Evolutionary conservation across 2,797 vertebrate genomes (phyloP), one percentile per base, ranked within the genome.

Genomic region (Paguma larvata): DNA sequence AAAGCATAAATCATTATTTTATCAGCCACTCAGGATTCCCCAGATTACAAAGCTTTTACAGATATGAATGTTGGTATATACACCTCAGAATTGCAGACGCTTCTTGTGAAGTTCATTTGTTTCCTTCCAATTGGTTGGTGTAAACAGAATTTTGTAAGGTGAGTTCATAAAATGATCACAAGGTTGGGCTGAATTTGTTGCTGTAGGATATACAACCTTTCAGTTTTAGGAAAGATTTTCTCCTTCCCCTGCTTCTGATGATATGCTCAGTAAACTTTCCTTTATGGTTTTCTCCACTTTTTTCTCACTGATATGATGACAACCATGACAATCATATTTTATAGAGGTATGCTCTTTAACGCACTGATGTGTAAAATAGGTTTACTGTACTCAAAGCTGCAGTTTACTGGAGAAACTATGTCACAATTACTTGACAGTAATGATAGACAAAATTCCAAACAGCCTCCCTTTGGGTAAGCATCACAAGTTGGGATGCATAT

Each of bases 341-440:
- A 97, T 95, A 86, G 96, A 90, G 23, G 62, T 80, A 68, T 93
- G 86, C 51, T 94, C 46, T 97, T 97, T 94, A 95, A 95, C 27
- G 97, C 77, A 48, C 32, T 95, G 96, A 95, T 92, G 97, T 97
- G 90, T 96, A 95, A 97, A 98, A 97, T 96, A 92, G 96, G 95
- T 98, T 98, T 98, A 97, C 95, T 94, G 15, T 96, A 97, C 93
- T 97, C 95, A 95, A 95, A 89, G 59, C 79, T 93, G 48, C 46
- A 95, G 72, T 96, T 96, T 97, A 85, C 77, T 51, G 11, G 83
- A 91, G 6, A 96, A 75, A 91, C 89, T 46, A 21, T 96, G 94
- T 95, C 93, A 95, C 93, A 92, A 97, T 96, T 96, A 95, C 95
- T 89, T 93, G 85, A 72, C 75, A 95, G 16, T 96, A 92, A 94